These are phyloP conservation scores for Xestia c-nigrum DNA, from an alignment of 2,888 invertebrate genomes.

Conservation along the genomic window DNA sequence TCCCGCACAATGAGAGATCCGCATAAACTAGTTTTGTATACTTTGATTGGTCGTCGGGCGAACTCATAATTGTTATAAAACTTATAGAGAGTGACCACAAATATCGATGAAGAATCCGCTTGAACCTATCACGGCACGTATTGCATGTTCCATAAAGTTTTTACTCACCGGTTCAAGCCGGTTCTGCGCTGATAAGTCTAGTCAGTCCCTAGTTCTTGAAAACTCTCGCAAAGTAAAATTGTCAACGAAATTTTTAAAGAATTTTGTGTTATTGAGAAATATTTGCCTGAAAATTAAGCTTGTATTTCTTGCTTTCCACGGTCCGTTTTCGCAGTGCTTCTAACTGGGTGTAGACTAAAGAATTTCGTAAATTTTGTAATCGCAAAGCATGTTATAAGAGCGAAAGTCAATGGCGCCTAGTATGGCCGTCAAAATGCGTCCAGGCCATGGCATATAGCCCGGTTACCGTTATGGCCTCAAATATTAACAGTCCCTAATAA, in stretches of 20 bases:
- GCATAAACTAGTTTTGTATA: no score
- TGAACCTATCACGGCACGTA: neutral
- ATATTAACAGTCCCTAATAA: conserved; percentile 14
- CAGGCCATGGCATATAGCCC: conserved; percentile 50
- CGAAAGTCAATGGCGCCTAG: conserved; percentile 21
- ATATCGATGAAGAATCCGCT: neutral
- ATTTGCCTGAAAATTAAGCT: neutral
- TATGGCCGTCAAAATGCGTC: conserved; percentile 20
- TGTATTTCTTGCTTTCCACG: conserved; percentile 11
- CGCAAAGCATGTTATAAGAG: conserved; percentile 28
- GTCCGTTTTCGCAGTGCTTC: conserved; percentile 40
- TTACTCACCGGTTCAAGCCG: neutral
- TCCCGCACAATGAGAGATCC: no score
- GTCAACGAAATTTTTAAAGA: neutral
- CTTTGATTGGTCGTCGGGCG: no score
- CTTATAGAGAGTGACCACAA: neutral
- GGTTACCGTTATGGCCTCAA: conserved; percentile 11
- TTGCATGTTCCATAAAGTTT: neutral
- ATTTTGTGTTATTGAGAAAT: neutral
- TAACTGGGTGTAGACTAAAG: conserved; percentile 48
- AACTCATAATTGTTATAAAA: neutral
- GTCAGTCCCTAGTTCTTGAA: neutral
- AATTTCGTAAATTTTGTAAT: conserved; percentile 38
- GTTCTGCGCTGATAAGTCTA: neutral
- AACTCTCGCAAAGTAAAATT: neutral